phyloP scores from a whole-genome alignment of 2,113 vertebrate genomes.

The Tyrannus savana region DNA sequence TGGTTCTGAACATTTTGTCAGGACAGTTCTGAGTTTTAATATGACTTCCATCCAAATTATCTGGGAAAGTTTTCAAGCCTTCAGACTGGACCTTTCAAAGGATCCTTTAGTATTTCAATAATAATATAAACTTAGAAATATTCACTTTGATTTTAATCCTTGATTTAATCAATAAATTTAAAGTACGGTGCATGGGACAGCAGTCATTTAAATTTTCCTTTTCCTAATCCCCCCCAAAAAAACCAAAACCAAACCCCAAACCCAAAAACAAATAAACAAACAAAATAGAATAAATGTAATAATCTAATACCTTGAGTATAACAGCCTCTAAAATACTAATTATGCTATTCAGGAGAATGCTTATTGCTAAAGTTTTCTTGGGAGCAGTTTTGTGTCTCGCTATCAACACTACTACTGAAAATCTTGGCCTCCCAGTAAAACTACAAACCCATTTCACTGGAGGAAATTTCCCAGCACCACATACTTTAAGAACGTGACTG shows the following conservation, averaged over 20 bases:
- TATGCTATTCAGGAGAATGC: not conserved
- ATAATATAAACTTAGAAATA: not conserved
- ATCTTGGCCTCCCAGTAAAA: not conserved
- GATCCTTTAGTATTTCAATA: not conserved
- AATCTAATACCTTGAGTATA: not conserved
- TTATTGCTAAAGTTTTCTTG: not conserved
- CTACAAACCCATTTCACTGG: not conserved
- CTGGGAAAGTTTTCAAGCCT: not conserved
- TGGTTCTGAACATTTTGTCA: not conserved
- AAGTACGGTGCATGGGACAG: not conserved
- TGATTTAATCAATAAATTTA: not conserved
- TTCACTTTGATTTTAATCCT: not conserved
- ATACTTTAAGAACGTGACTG: not conserved
- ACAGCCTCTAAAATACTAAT: not conserved
- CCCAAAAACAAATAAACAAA: not conserved
- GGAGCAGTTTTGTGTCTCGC: not conserved
- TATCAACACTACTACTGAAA: not conserved
- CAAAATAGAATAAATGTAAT: not conserved
- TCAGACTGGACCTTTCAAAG: not conserved
- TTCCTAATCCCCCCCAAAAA: not conserved
- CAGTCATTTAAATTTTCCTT: not conserved
- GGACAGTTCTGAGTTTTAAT: not conserved
- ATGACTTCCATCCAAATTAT: not conserved
- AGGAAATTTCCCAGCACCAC: not conserved
- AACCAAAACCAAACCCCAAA: too few species aligned